phyloP scores from a whole-genome alignment of 2,113 vertebrate species.

The Rostratula benghalensis region DNA sequence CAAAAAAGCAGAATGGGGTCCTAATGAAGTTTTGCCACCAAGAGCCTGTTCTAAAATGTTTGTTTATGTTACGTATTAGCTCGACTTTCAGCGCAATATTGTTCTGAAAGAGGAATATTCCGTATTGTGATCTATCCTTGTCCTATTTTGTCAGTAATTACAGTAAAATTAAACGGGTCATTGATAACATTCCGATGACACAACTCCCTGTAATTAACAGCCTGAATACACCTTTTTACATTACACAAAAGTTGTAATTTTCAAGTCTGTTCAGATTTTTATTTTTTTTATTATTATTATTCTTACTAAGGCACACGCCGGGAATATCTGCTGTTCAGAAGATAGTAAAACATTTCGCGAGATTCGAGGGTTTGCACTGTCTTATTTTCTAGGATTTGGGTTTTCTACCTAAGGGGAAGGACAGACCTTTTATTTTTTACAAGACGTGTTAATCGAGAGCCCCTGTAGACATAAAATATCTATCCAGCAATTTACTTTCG shows the following conservation, averaged over 20 bases:
- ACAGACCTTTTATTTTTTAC: background rate
- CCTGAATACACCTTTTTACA: slow-evolving; percentile 69
- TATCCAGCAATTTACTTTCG: background rate
- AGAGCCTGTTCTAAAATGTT: slow-evolving; percentile 1
- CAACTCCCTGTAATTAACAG: slow-evolving; percentile 65
- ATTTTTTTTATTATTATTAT: background rate
- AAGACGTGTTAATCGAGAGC: background rate
- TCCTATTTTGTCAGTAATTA: slow-evolving; percentile 75
- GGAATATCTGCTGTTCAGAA: background rate
- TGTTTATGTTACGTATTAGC: slow-evolving; percentile 13
- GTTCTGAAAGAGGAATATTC: slow-evolving; percentile 57
- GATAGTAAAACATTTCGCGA: background rate
- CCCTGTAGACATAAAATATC: background rate
- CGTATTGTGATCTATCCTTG: slow-evolving; percentile 63
- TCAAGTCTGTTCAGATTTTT: slow-evolving; percentile 26
- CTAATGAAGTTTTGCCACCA: background rate
- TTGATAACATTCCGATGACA: slow-evolving; percentile 71
- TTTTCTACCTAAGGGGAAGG: background rate
- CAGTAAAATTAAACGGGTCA: slow-evolving; percentile 71
- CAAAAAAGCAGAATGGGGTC: background rate
- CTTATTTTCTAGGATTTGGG: background rate
- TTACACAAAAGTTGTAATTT: slow-evolving; percentile 70
- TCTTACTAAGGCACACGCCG: background rate
- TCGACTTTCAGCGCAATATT: slow-evolving; percentile 3
- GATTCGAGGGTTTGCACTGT: background rate